A percentile compares a stretch with the other conserved stretches of the same genome.
Evolutionary conservation across 2,797 vertebrate species (phyloP).

Genomic region (Chelmon rostratus): DNA sequence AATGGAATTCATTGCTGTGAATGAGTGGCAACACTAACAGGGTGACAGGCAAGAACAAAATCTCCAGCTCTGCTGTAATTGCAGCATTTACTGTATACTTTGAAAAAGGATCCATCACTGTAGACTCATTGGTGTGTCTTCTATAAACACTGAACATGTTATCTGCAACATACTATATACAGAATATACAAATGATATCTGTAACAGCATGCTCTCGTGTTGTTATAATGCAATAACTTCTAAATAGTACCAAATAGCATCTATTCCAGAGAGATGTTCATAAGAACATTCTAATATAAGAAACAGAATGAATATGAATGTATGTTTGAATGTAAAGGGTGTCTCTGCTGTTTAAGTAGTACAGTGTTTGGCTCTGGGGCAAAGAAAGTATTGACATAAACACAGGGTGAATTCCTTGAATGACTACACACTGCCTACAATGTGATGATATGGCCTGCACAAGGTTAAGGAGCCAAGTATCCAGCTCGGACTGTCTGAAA

Average conservation of each 20-base stretch:
- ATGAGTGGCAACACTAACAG: not conserved
- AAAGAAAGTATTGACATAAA: not conserved
- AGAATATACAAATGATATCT: not conserved
- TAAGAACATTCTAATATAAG: not conserved
- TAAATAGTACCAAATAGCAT: not conserved
- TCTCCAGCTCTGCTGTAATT: not conserved
- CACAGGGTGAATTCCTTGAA: not conserved
- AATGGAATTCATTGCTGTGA: not conserved
- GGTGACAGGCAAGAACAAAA: not conserved
- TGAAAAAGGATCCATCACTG: not conserved
- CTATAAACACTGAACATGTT: not conserved
- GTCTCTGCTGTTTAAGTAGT: not conserved
- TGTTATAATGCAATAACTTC: not conserved
- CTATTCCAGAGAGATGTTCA: not conserved
- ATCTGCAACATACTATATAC: slow-evolving; percentile 1
- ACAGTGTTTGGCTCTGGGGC: not conserved
- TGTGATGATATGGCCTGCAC: not conserved
- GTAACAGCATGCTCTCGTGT: not conserved
- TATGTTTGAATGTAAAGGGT: not conserved
- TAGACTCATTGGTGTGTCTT: slow-evolving; percentile 8
- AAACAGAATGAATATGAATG: not conserved
- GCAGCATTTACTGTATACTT: not conserved
- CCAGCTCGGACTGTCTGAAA: not conserved
- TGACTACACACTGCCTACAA: not conserved
- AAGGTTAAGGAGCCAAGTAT: not conserved